phyloP scores from a whole-genome alignment of 1,140 invertebrate genomes.

The Philopotamus ludificatus region DNA sequence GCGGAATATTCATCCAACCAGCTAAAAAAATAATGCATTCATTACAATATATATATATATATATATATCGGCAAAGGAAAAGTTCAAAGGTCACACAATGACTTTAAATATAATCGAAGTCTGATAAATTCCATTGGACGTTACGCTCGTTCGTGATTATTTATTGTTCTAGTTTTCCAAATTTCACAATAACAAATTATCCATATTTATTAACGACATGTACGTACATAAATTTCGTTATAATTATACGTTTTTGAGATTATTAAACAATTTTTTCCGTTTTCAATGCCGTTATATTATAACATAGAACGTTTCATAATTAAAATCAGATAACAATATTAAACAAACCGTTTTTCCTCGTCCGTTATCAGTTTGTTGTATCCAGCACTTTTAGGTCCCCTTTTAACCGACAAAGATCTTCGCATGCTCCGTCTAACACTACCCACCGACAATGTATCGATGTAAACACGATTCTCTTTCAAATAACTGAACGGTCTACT shows the following conservation, averaged over 20 bases:
- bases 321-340: neutral
- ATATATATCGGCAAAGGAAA: neutral
- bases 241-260: too few relatives aligned
- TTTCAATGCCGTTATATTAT: too few relatives aligned
- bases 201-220: too few relatives aligned
- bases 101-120: too few relatives aligned
- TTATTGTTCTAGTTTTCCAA: too few relatives aligned
- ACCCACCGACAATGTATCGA: conserved; percentile 46
- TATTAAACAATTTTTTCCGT: too few relatives aligned
- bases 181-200: too few relatives aligned
- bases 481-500: conserved; percentile 36
- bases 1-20: conserved; percentile 79
- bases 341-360: conserved; percentile 53
- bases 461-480: conserved; percentile 44
- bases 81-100: too few relatives aligned
- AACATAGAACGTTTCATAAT: too few relatives aligned
- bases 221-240: too few relatives aligned
- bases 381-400: conserved; percentile 45
- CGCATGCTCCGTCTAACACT: conserved; percentile 48
- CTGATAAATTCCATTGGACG: too few relatives aligned
- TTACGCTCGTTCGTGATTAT: too few relatives aligned
- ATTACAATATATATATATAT: neutral
- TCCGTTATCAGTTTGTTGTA: conserved; percentile 52
- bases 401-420: conserved; percentile 44
- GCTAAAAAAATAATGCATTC: conserved; percentile 54